Base-by-base conservation (phyloP, 1,140 invertebrate species). In the Drosophila bocqueti region DNA sequence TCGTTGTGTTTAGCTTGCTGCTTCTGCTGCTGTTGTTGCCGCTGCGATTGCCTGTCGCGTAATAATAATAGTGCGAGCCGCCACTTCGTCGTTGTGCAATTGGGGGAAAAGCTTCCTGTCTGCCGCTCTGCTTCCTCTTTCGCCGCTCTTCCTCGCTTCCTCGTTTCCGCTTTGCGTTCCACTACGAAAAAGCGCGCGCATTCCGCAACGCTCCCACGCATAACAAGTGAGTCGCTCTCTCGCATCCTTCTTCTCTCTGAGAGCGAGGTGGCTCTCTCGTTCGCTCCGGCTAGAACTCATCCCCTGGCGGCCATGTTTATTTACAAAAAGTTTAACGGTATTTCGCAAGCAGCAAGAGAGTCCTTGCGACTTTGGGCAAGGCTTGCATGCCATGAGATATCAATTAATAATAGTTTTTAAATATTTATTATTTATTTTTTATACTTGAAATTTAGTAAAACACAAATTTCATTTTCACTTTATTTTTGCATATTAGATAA, bases 31-130 rank as follows among this genome's bases (percentile, higher is more conserved):
- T 78, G 82, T 81, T 87, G 81, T 84, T 89, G 84, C 62, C 85
- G 68, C 85, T 45, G 57, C 85, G 84, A 84, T 84, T 90, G 84
- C 81, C 84, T 68, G 74, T 84, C 85, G 85, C 68, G 78, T 79
- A 89, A 89, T 89, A 89, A 90, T 89, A 89, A 89, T 84, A 81
- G 21, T 40, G 34, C 52, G 18, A 36, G 52, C 49, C 29, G 49
- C 73, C 77, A 66, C 81, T 75, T 42, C 72, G 52, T 45, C 71
- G 54, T 78, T 84, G 81, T 89, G 84, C 85, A 87, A 72, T 89
- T 89, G 84, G 83, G 60, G 78, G 75, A 89, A 89, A 90, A 89
- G 84, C 84, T 89, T 89, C 84, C 85, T 89, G 84, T 90, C 87
- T 84, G 75, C 55, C 45, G 38, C 54, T 16, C 43, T 49, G 57